phyloP scores from a whole-genome alignment of 2,113 vertebrate genomes.

The Saiga tatarica region DNA sequence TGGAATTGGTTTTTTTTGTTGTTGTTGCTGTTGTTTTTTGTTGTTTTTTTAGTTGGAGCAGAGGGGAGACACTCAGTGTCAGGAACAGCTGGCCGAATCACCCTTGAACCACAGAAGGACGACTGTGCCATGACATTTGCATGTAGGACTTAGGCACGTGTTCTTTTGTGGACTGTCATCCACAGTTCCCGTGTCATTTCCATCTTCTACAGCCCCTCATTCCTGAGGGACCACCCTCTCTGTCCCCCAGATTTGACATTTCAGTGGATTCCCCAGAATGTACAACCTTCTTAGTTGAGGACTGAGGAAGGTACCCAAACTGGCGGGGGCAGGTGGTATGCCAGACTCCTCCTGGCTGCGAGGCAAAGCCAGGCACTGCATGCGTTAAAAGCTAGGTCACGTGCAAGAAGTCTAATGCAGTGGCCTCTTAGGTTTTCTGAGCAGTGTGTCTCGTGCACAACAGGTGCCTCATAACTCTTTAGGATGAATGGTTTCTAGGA shows the following conservation, averaged over 20 bases:
- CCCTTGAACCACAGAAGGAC: background rate
- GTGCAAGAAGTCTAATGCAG: background rate
- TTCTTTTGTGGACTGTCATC: background rate
- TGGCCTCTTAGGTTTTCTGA: background rate
- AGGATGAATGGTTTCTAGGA: background rate
- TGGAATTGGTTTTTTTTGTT: no score
- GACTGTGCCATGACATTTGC: background rate
- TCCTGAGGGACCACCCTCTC: rapidly evolving
- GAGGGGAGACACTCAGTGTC: background rate
- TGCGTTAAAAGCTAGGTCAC: background rate
- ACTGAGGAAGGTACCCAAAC: rapidly evolving
- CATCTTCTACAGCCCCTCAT: background rate
- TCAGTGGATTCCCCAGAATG: background rate
- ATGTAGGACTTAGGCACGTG: background rate
- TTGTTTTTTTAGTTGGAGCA: background rate
- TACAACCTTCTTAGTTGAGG: background rate
- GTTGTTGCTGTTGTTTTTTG: no score
- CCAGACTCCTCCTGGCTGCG: background rate
- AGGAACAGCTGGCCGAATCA: background rate
- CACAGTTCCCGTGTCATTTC: background rate
- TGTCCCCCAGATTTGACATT: background rate
- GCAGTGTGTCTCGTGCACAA: background rate
- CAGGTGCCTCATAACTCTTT: background rate
- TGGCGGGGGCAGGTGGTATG: background rate
- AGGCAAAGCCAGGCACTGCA: background rate